A percentile compares a stretch with the other conserved stretches of the same genome.
Conservation (phyloP, 2,888 invertebrate genomes). For the Xylocampa areola region DNA sequence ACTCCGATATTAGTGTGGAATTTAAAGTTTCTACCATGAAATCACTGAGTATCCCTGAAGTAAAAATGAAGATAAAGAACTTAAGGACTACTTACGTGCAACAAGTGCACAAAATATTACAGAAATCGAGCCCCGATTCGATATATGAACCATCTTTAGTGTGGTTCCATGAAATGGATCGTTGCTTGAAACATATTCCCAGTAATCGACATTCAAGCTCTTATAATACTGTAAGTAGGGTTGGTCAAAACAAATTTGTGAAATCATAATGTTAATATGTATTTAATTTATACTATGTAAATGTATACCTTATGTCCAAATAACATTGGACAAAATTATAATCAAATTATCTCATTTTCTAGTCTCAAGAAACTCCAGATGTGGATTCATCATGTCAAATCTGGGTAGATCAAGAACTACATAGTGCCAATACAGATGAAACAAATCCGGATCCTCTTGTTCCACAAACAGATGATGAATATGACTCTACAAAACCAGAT, state of each 20-base stretch:
- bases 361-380: slow-evolving; percentile 72
- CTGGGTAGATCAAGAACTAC: slow-evolving; percentile 72
- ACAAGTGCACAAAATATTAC: slow-evolving; percentile 83
- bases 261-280: no score
- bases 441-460: slow-evolving; percentile 73
- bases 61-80: slow-evolving; percentile 86
- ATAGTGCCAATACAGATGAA: slow-evolving; percentile 65
- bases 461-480: slow-evolving; percentile 72
- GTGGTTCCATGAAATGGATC: slow-evolving; percentile 85
- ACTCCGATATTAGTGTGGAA: slow-evolving; percentile 71
- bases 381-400: slow-evolving; percentile 75
- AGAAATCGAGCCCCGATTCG: slow-evolving; percentile 77
- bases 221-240: slow-evolving; percentile 53
- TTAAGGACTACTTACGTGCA: slow-evolving; percentile 85
- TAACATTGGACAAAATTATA: no score
- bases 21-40: slow-evolving; percentile 75
- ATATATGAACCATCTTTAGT: slow-evolving; percentile 80
- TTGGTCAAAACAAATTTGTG: background rate
- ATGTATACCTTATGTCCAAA: no score
- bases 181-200: slow-evolving; percentile 77
- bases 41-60: slow-evolving; percentile 74
- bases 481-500: slow-evolving; percentile 63
- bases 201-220: slow-evolving; percentile 68
- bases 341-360: slow-evolving; percentile 35
- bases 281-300: no score